phyloP scores from a whole-genome alignment of 2,888 invertebrate species.

The Geotrupes spiniger region DNA sequence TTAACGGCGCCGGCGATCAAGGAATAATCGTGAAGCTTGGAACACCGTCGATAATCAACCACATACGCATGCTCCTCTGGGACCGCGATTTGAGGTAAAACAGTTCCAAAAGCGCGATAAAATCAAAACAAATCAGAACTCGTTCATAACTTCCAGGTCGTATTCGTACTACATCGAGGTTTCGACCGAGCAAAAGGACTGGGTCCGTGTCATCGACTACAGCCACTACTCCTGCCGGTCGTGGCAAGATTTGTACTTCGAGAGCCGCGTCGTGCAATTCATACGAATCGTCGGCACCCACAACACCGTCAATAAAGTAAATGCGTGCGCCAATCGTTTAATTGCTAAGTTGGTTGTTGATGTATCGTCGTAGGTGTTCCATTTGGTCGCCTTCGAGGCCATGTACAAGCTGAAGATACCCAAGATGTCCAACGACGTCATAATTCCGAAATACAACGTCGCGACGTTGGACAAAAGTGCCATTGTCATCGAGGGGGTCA shows the following conservation, averaged over 20 bases:
- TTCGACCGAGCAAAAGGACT: constrained; percentile 92
- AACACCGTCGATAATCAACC: constrained; percentile 87
- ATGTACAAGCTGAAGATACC: constrained; percentile 76
- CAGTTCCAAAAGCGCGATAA: too few species aligned
- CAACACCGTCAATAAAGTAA: constrained; percentile 89
- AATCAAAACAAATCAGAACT: too few species aligned
- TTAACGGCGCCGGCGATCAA: constrained; percentile 57
- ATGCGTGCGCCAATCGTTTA: constrained; percentile 1
- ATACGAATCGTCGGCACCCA: constrained; percentile 84
- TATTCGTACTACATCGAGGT: constrained; percentile 92
- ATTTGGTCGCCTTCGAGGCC: constrained; percentile 90
- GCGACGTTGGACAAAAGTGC: constrained; percentile 89
- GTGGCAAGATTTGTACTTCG: constrained; percentile 94
- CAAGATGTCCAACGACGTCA: constrained; percentile 70
- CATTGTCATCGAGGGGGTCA: constrained; percentile 93
- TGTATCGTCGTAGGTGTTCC: constrained; percentile 66
- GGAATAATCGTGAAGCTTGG: constrained; percentile 85
- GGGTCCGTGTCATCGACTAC: constrained; percentile 92
- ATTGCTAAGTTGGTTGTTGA: constrained; percentile 11
- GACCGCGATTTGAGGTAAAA: constrained; percentile 79
- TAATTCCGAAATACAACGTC: constrained; percentile 85
- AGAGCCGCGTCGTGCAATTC: constrained; percentile 81
- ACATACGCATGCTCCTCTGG: constrained; percentile 89
- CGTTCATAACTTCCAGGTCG: too few species aligned
- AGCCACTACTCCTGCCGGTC: constrained; percentile 90